Percentiles rank a stretch among this genome's conserved stretches.
Evolutionary conservation across 2,888 invertebrate genomes (phyloP).

Genomic region (Pseudanteris insignis): DNA sequence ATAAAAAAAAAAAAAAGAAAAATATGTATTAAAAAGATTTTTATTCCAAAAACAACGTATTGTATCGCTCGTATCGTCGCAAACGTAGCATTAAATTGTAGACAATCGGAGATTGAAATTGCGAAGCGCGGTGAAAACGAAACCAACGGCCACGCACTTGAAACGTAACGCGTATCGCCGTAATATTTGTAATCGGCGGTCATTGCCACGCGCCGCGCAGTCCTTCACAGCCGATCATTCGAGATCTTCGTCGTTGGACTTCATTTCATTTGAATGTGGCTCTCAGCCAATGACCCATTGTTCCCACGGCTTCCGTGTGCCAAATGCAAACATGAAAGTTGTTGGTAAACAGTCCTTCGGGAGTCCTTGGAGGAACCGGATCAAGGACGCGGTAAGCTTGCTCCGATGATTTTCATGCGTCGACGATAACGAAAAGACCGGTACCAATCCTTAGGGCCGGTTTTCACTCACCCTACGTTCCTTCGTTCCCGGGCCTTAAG

Average conservation of each 20-base stretch:
- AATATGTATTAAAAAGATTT: no score
- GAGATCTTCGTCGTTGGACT: constrained; percentile 2
- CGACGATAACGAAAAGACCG: constrained; percentile 19
- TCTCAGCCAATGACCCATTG: constrained; percentile 13
- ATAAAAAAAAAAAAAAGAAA: no score
- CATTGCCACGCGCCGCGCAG: constrained; percentile 9
- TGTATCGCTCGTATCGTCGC: no score
- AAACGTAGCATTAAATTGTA: no score
- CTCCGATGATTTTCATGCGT: constrained; percentile 12
- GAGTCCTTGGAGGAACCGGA: constrained; percentile 33
- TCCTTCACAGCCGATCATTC: constrained; percentile 6
- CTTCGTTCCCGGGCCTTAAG: no score
- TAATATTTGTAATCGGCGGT: constrained; percentile 17
- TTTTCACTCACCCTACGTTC: no score
- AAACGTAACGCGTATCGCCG: constrained; percentile 12
- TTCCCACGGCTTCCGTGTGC: constrained; percentile 22
- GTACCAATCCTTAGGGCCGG: no score
- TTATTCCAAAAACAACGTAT: no score
- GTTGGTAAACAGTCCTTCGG: constrained; percentile 34
- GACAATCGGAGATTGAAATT: no score
- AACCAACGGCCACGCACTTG: constrained; percentile 1
- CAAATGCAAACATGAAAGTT: constrained; percentile 25
- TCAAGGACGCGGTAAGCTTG: constrained; percentile 25
- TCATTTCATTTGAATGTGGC: not conserved
- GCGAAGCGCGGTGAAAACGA: no score